These are phyloP conservation scores for Tarsius wallacei DNA, from an alignment of 2,797 vertebrate species.

Conservation along the genomic window DNA sequence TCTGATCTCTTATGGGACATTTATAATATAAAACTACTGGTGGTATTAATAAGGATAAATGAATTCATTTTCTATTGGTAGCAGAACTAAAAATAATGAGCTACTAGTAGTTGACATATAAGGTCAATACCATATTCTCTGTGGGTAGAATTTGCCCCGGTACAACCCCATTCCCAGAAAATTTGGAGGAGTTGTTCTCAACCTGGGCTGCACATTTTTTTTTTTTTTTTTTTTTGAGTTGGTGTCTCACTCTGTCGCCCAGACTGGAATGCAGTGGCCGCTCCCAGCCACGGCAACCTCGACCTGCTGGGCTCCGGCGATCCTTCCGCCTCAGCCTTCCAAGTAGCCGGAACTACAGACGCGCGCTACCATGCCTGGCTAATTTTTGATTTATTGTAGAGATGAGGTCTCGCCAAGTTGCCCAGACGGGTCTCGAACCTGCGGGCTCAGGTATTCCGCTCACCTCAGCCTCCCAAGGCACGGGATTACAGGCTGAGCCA, in stretches of 20 bases:
- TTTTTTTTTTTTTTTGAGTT: too few relatives aligned
- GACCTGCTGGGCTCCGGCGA: not conserved
- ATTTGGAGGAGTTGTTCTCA: not conserved
- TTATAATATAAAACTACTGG: not conserved
- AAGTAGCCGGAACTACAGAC: not conserved
- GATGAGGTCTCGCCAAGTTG: not conserved
- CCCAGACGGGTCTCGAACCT: not conserved
- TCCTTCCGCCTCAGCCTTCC: not conserved
- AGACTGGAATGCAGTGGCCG: not conserved
- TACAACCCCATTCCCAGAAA: not conserved
- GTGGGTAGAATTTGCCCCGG: not conserved
- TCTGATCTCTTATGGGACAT: constrained; percentile 20
- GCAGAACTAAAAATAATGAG: not conserved
- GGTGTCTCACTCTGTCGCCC: not conserved
- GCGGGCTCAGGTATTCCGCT: not conserved
- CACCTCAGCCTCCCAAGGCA: not conserved
- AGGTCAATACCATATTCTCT: not conserved
- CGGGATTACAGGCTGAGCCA: not conserved
- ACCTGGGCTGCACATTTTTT: not conserved
- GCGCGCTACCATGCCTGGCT: not conserved
- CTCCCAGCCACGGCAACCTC: not conserved
- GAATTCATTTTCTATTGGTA: constrained; percentile 14
- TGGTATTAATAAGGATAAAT: not conserved
- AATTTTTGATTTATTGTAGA: not conserved
- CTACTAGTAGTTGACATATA: not conserved